phyloP scores from a whole-genome alignment of 2,888 invertebrate genomes.

The Apodemia duryi region DNA sequence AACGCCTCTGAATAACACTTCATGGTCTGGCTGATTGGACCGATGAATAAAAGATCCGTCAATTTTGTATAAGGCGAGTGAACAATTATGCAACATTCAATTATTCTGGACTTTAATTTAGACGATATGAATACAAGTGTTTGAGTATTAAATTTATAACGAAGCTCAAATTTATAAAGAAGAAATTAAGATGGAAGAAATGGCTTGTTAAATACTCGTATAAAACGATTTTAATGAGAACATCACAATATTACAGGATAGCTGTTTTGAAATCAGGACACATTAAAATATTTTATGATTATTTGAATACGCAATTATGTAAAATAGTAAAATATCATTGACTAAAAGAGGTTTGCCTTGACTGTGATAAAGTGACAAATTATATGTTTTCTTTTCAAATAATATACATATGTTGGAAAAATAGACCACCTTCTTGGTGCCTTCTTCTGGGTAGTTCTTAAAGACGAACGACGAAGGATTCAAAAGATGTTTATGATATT shows the following conservation, averaged over 20 bases:
- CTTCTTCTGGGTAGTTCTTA: too few species aligned
- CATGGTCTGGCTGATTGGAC: constrained; percentile 66
- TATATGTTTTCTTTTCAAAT: too few species aligned
- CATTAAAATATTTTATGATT: not conserved
- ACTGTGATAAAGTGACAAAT: too few species aligned
- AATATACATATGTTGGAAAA: too few species aligned
- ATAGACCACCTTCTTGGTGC: too few species aligned
- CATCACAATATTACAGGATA: not conserved
- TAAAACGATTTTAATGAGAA: not conserved
- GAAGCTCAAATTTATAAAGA: constrained; percentile 1
- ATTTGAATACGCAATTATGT: not conserved
- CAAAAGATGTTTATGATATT: too few species aligned
- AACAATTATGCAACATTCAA: constrained; percentile 65
- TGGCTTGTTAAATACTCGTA: not conserved
- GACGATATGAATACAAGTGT: constrained; percentile 14
- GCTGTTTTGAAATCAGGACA: not conserved
- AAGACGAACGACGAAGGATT: too few species aligned
- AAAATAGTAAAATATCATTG: too few species aligned
- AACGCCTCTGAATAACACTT: constrained; percentile 68
- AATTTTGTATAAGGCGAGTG: constrained; percentile 62
- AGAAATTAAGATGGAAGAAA: not conserved
- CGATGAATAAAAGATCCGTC: constrained; percentile 74
- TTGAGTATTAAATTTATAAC: constrained; percentile 12
- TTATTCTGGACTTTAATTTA: constrained; percentile 36
- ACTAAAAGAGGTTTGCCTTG: too few species aligned